A percentile compares a stretch with the other conserved stretches of the same genome.
These are phyloP conservation scores for Synergus gifuensis DNA, from an alignment of 2,888 invertebrate species.

Conservation along the genomic window DNA sequence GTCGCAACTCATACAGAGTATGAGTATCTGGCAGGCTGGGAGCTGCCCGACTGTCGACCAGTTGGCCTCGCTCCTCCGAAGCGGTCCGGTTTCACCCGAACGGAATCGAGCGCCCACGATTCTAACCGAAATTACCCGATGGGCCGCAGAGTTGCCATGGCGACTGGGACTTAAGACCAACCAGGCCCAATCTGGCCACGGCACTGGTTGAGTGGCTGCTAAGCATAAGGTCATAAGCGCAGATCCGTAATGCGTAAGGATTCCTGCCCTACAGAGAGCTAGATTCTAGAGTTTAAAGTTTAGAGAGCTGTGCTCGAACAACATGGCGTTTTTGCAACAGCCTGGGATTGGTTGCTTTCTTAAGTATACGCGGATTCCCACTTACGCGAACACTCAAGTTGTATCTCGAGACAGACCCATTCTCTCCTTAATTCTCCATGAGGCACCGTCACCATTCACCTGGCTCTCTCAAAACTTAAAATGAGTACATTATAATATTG, in stretches of 20 bases:
- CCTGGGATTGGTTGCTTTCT: neutral
- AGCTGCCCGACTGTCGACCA: constrained; percentile 66
- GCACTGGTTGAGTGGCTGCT: neutral
- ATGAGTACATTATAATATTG: too few species aligned
- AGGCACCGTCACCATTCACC: too few species aligned
- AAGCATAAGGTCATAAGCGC: constrained; percentile 24
- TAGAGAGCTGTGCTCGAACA: neutral
- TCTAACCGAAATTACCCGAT: constrained; percentile 57
- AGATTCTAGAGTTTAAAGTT: too few species aligned
- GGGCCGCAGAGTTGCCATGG: constrained; percentile 65
- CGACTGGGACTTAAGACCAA: constrained; percentile 63
- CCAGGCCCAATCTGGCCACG: neutral
- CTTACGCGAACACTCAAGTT: too few species aligned
- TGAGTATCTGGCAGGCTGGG: constrained; percentile 53
- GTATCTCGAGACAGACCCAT: too few species aligned
- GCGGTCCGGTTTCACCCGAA: constrained; percentile 59
- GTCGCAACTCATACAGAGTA: constrained; percentile 53
- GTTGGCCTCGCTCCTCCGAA: constrained; percentile 74
- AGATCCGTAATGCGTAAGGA: neutral
- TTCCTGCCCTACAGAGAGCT: too few species aligned
- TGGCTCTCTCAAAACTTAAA: too few species aligned
- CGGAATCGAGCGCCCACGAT: constrained; percentile 56
- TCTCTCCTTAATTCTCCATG: too few species aligned
- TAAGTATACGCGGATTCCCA: too few species aligned
- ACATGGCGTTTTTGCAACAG: neutral